Conservation (phyloP, 2,797 vertebrate species). For the Sphaeramia orbicularis region DNA sequence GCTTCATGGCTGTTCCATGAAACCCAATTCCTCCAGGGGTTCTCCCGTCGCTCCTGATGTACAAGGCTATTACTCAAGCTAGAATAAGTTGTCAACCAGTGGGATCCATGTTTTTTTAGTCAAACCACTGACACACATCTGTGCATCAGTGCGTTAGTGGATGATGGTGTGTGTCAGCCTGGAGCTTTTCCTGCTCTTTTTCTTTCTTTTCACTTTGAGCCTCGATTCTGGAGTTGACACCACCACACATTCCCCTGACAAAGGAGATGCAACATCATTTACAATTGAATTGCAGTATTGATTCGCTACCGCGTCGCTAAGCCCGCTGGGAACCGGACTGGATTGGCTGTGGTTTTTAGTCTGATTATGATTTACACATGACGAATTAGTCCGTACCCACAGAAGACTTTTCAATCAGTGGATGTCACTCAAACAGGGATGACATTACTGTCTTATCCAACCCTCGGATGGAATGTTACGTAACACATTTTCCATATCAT, state of each 20-base stretch:
- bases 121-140: background rate
- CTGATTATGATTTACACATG: constrained; percentile 31
- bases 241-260: constrained; percentile 3
- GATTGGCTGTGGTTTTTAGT: constrained; percentile 22
- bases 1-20: constrained; percentile 27
- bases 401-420: constrained; percentile 39
- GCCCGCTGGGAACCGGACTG: background rate
- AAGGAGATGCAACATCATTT: constrained; percentile 24
- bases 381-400: constrained; percentile 13
- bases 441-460: constrained; percentile 22
- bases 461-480: background rate
- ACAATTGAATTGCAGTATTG: constrained; percentile 43
- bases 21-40: constrained; percentile 32
- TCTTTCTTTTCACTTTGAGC: constrained; percentile 11
- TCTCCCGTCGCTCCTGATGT: constrained; percentile 52
- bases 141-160: constrained; percentile 1
- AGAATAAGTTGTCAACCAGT: constrained; percentile 51
- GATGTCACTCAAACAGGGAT: constrained; percentile 19
- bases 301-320: constrained; percentile 20
- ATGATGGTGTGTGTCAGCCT: background rate
- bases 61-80: constrained; percentile 69
- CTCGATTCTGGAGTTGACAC: constrained; percentile 18
- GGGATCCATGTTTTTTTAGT: constrained; percentile 7
- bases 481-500: constrained; percentile 3
- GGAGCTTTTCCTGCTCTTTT: background rate